Evolutionary conservation across 2,888 invertebrate species (phyloP).

Genomic region (Pemphredon lugubris): DNA sequence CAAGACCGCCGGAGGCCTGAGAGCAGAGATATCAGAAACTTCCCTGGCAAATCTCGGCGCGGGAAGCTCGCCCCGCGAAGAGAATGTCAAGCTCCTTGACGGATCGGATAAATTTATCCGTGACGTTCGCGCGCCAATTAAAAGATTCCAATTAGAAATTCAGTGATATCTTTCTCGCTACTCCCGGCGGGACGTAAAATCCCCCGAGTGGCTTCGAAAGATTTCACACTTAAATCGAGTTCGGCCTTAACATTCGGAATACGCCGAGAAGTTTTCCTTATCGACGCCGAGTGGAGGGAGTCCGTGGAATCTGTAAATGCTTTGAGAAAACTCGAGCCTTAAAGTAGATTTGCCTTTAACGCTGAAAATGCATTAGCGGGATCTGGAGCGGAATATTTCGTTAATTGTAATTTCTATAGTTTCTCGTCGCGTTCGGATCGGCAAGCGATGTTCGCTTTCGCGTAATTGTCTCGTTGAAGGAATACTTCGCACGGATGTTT

Average conservation of each 20-base stretch:
- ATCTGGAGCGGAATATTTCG: no score
- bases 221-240: background rate
- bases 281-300: no score
- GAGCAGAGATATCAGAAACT: conserved; percentile 44
- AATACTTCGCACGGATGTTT: no score
- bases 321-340: no score
- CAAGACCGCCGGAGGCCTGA: conserved; percentile 19
- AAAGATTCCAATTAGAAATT: conserved; percentile 7
- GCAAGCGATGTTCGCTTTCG: no score
- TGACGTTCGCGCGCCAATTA: conserved; percentile 17
- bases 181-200: no score
- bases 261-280: background rate
- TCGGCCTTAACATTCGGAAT: background rate
- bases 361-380: no score
- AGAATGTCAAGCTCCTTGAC: conserved; percentile 36
- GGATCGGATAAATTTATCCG: conserved; percentile 1
- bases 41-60: conserved; percentile 42
- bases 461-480: no score
- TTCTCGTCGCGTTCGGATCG: no score
- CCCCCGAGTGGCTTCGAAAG: background rate
- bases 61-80: conserved; percentile 23
- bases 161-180: background rate
- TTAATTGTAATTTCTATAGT: no score
- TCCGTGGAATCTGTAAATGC: no score
- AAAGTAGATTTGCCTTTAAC: no score